Percentiles rank a stretch among this genome's conserved stretches.
Conservation (phyloP, 2,113 vertebrate species). For the Eudyptes chrysolophus region DNA sequence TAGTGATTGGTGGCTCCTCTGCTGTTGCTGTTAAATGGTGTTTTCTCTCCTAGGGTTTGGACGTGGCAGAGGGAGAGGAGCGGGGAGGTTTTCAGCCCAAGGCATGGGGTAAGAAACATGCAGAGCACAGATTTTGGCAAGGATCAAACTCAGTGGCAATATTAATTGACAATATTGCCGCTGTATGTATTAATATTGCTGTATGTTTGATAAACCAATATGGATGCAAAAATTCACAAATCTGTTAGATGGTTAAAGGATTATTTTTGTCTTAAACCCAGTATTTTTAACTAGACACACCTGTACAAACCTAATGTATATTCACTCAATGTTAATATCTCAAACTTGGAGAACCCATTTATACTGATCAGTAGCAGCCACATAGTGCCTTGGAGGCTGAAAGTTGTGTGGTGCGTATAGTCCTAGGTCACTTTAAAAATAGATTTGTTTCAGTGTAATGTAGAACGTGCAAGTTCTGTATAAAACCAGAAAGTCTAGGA, state of each 20-base stretch:
- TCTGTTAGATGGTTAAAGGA: neutral
- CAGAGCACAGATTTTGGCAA: conserved; percentile 2
- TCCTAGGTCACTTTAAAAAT: neutral
- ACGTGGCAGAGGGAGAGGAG: conserved; percentile 88
- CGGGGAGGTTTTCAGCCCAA: conserved; percentile 89
- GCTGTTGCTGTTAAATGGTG: conserved; percentile 56
- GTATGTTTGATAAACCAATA: neutral
- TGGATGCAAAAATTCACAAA: neutral
- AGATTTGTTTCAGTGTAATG: neutral
- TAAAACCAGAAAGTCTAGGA: neutral
- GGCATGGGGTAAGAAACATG: conserved; percentile 90
- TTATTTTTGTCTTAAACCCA: neutral
- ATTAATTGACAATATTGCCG: neutral
- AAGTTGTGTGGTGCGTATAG: neutral
- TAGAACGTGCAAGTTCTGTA: fast-evolving
- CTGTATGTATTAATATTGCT: neutral
- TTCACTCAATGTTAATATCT: neutral
- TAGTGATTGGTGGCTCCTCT: neutral
- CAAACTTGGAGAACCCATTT: neutral
- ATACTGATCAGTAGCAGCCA: neutral
- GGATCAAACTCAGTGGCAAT: neutral
- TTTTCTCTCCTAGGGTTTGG: conserved; percentile 80
- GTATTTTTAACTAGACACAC: neutral
- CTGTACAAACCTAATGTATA: neutral
- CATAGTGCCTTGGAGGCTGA: neutral